Percentiles rank a stretch among this genome's conserved stretches.
Evolutionary conservation across 1,140 invertebrate genomes (phyloP).

Genomic region (Leptonema lineaticorne): DNA sequence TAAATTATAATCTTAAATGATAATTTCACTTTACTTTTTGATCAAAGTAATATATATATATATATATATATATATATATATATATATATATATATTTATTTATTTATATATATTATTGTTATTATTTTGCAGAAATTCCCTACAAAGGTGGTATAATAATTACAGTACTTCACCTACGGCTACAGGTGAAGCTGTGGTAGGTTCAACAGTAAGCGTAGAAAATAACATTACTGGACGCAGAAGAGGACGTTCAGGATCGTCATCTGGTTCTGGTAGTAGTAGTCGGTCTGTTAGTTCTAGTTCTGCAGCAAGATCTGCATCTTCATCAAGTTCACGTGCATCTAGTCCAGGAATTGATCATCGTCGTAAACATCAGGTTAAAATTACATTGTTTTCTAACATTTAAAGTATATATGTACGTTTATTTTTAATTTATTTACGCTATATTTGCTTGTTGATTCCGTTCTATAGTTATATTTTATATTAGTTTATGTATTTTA

Average conservation of each 20-base stretch:
- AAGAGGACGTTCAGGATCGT: slow-evolving; percentile 56
- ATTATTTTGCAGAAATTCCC: slow-evolving; percentile 20
- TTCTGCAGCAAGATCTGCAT: slow-evolving; percentile 50
- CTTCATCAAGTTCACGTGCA: slow-evolving; percentile 54
- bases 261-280: slow-evolving; percentile 50
- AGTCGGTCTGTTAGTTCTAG: slow-evolving; percentile 53
- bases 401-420: background rate
- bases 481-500: no score
- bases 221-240: slow-evolving; percentile 42
- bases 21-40: no score
- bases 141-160: slow-evolving; percentile 32
- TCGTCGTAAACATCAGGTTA: slow-evolving; percentile 45
- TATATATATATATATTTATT: no score
- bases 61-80: no score
- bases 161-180: slow-evolving; percentile 41
- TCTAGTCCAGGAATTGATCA: slow-evolving; percentile 47
- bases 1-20: no score
- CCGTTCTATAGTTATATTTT: no score
- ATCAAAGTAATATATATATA: no score
- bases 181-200: slow-evolving; percentile 45
- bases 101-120: no score
- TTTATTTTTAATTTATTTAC: background rate
- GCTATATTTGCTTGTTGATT: background rate
- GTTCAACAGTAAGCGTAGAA: slow-evolving; percentile 18
- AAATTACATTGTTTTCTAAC: no score